Evolutionary conservation across 2,888 invertebrate species (phyloP).

Genomic region (Acronicta psi): DNA sequence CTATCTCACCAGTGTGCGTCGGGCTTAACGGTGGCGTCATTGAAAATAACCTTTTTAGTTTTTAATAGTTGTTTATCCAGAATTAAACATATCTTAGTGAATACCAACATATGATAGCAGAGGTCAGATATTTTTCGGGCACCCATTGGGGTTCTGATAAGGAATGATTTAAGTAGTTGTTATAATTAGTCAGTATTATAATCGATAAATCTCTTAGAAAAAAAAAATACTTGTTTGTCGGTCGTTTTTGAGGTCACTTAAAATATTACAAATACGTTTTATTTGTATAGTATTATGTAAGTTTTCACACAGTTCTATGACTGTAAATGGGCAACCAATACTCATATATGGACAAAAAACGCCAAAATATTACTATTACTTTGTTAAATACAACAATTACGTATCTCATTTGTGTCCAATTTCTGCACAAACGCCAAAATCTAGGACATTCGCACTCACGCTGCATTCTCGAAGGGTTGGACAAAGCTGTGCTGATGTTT

Average conservation of each 20-base stretch:
- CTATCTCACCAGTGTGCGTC: too few species aligned
- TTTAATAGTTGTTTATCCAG: constrained; percentile 11
- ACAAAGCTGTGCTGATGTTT: too few species aligned
- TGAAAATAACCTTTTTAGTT: too few species aligned
- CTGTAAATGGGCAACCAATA: too few species aligned
- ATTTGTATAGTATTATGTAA: constrained; percentile 22
- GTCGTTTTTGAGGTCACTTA: constrained; percentile 43
- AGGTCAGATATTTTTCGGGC: constrained; percentile 45
- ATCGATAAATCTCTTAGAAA: constrained; percentile 36
- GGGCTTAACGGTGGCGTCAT: too few species aligned
- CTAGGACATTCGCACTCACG: too few species aligned
- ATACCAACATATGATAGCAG: constrained; percentile 24
- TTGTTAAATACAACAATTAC: too few species aligned
- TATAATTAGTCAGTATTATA: constrained; percentile 52
- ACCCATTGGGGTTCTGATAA: constrained; percentile 54
- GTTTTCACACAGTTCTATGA: background rate
- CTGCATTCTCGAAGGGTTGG: too few species aligned
- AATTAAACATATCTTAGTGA: constrained; percentile 13
- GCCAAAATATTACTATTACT: too few species aligned
- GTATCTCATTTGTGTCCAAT: too few species aligned
- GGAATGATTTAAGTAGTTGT: constrained; percentile 40
- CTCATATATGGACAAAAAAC: too few species aligned
- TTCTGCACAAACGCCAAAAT: too few species aligned
- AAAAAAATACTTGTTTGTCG: constrained; percentile 47
- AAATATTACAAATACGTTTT: constrained; percentile 13